phyloP scores from a whole-genome alignment of 2,888 invertebrate genomes.

The Drosophila niveifrons region DNA sequence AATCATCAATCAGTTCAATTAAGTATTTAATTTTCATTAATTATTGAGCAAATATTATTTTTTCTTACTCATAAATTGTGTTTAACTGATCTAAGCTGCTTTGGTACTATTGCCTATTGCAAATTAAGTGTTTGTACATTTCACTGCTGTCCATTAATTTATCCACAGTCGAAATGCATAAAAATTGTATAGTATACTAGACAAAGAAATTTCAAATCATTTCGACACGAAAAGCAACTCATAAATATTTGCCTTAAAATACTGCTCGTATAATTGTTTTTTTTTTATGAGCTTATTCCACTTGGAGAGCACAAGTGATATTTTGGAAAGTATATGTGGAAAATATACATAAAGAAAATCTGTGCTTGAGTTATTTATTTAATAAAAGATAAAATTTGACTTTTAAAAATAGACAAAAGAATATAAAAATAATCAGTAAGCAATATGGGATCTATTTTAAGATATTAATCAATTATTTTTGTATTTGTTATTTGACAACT shows the following conservation, averaged over 20 bases:
- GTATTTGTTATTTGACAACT: conserved; percentile 4
- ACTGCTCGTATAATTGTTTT: conserved; percentile 2
- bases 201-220: neutral
- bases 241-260: conserved; percentile 9
- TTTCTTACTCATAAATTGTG: too few species aligned
- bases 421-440: neutral
- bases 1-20: too few species aligned
- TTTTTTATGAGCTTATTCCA: conserved; percentile 3
- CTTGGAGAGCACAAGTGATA: neutral
- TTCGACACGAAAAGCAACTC: neutral
- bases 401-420: neutral
- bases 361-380: neutral
- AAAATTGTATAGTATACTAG: neutral
- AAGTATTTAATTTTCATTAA: too few species aligned
- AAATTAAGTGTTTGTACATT: too few species aligned
- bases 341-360: neutral
- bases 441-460: neutral
- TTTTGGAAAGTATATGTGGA: neutral
- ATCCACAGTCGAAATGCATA: conserved; percentile 12
- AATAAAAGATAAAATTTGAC: neutral
- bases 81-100: too few species aligned
- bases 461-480: neutral
- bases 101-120: too few species aligned
- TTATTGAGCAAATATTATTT: too few species aligned
- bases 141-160: neutral